phyloP scores from a whole-genome alignment of 1,140 invertebrate genomes.

The Diorhabda elongata region DNA sequence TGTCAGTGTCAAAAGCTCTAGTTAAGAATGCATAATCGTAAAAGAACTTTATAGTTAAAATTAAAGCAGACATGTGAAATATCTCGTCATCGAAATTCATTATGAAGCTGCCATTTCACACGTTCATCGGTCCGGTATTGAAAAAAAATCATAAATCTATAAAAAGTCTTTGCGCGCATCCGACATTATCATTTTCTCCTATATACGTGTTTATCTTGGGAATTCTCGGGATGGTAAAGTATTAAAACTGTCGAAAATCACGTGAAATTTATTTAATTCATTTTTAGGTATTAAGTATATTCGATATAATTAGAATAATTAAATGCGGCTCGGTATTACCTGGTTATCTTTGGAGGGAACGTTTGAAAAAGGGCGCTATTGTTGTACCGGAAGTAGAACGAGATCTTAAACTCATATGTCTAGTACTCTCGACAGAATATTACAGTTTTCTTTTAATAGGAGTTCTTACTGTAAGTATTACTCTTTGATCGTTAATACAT shows the following conservation, averaged over 20 bases:
- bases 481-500: neutral
- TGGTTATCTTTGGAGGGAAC: constrained; percentile 30
- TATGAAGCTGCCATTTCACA: constrained; percentile 39
- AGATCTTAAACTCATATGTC: constrained; percentile 38
- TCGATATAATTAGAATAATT: constrained; percentile 39
- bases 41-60: neutral
- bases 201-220: constrained; percentile 35
- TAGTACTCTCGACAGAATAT: constrained; percentile 40
- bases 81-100: constrained; percentile 14
- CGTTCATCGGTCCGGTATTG: constrained; percentile 31
- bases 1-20: constrained; percentile 10
- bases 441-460: constrained; percentile 39
- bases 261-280: neutral
- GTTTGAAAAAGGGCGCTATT: constrained; percentile 34
- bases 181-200: constrained; percentile 27
- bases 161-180: constrained; percentile 31
- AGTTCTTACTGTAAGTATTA: constrained; percentile 32
- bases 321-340: constrained; percentile 37
- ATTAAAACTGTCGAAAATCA: neutral
- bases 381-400: constrained; percentile 35
- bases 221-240: constrained; percentile 35
- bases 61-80: constrained; percentile 3
- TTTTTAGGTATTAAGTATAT: constrained; percentile 37
- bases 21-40: neutral
- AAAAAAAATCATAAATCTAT: constrained; percentile 29